Evolutionary conservation across 2,888 invertebrate genomes (phyloP).

Genomic region (Hydropsyche betteni): DNA sequence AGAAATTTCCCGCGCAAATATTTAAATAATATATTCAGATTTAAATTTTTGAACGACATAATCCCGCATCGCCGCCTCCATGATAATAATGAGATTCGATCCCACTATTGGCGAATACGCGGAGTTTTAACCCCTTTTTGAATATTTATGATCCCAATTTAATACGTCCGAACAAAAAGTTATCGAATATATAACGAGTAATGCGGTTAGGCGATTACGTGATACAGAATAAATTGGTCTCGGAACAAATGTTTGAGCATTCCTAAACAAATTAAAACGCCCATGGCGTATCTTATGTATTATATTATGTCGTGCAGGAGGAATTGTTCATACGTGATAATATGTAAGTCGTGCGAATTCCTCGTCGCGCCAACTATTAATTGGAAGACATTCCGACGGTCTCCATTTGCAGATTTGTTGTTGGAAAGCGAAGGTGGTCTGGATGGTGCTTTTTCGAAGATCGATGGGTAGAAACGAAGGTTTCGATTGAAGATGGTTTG

Average conservation of each 20-base stretch:
- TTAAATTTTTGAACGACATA: too few relatives aligned
- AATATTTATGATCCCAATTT: conserved; percentile 32
- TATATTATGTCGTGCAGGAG: neutral
- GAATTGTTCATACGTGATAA: neutral
- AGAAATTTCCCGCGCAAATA: too few relatives aligned
- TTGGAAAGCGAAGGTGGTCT: conserved; percentile 4
- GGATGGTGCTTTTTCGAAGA: too few relatives aligned
- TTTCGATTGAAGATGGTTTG: too few relatives aligned
- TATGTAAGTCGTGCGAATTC: conserved; percentile 33
- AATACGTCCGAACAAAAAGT: neutral
- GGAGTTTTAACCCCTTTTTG: conserved; percentile 2
- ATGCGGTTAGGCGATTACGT: conserved; percentile 34
- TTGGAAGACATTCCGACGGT: conserved; percentile 36
- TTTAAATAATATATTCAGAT: too few relatives aligned
- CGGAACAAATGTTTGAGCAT: conserved; percentile 45
- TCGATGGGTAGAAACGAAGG: too few relatives aligned
- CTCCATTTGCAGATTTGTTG: conserved; percentile 28
- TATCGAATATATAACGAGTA: neutral
- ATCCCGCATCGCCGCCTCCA: too few relatives aligned
- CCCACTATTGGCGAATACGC: too few relatives aligned
- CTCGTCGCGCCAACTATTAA: conserved; percentile 34
- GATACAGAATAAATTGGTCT: conserved; percentile 47
- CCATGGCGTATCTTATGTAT: neutral
- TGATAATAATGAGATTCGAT: too few relatives aligned
- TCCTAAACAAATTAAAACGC: conserved; percentile 44